Evolutionary conservation across 1,140 invertebrate genomes (phyloP), one percentile per base, ranked within the genome.

Genomic region (Ericerus pela): DNA sequence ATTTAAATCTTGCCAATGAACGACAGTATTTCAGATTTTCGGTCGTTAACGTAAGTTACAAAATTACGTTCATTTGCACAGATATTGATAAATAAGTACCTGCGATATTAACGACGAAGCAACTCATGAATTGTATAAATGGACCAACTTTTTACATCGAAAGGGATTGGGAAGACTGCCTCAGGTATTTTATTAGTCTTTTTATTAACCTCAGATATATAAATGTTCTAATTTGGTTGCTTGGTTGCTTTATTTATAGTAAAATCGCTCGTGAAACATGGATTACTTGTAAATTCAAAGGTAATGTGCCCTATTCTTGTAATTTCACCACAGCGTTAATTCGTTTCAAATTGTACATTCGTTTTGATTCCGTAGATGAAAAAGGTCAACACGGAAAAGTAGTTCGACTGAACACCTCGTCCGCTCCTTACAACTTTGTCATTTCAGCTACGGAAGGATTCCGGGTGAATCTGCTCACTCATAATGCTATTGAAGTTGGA

Each of bases 211-310:
- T 16, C 24, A 8, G 22, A n/a, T n/a, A 4, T 6, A 28, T 51
- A 16, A 1, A 29, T n/a, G n/a, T n/a, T n/a, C 11, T 38, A 38
- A 16, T 29, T 11, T 10, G 14, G 28, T 47, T 22, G 26, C 6
- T 24, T 5, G 5, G 5, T 43, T 10, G n/a, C 1, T n/a, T 26
- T 2, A 58, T 41, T 61, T 58, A 30, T 43, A 63, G 62, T 33
- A 57, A 57, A 28, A n/a, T 53, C 22, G 56, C 38, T 26, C 41
- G 47, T 12, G 47, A 61, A 61, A 58, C 54, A 22, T 63, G 62
- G 61, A 55, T 62, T 22, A 51, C 59, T 26, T 57, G 38, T n/a
- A 63, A 63, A 55, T 26, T 28, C 2, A 62, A 56, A 62, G 58
- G 62, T 63, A 56, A 61, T 10, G 14, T 47, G 2, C 33, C 1